Evolutionary conservation across 2,888 invertebrate species (phyloP).

Genomic region (Rhodophaea formosa): DNA sequence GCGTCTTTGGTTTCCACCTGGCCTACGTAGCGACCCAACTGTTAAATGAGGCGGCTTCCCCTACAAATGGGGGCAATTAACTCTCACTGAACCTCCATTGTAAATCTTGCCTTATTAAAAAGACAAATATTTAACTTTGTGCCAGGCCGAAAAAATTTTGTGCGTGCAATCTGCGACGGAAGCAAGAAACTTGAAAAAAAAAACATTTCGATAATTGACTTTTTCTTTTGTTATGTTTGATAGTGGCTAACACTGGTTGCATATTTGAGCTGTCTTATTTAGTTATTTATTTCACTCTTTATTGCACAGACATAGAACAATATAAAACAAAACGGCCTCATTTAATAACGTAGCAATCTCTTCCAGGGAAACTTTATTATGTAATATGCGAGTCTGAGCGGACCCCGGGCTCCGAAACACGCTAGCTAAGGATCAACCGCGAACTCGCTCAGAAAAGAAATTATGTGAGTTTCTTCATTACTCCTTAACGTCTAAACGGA

Average conservation of each 20-base stretch:
- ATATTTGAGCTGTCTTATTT: no score
- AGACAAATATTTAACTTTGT: constrained; percentile 16
- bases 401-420: no score
- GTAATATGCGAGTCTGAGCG: no score
- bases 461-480: background rate
- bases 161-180: background rate
- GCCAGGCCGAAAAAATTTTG: background rate
- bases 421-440: no score
- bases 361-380: no score
- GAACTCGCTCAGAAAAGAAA: no score
- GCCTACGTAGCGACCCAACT: constrained; percentile 21
- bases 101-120: constrained; percentile 26
- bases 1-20: background rate
- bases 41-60: constrained; percentile 22
- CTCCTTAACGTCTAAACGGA: background rate
- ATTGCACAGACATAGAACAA: no score
- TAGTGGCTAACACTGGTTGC: no score
- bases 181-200: background rate
- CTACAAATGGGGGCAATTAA: constrained; percentile 26
- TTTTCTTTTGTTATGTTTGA: no score
- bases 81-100: constrained; percentile 24
- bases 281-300: no score
- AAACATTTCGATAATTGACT: background rate
- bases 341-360: no score
- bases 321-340: no score